A percentile compares a stretch with the other conserved stretches of the same genome.
These are phyloP conservation scores for Pristionchus maxplancki DNA, from an alignment of 2,888 invertebrate species.

Conservation along the genomic window DNA sequence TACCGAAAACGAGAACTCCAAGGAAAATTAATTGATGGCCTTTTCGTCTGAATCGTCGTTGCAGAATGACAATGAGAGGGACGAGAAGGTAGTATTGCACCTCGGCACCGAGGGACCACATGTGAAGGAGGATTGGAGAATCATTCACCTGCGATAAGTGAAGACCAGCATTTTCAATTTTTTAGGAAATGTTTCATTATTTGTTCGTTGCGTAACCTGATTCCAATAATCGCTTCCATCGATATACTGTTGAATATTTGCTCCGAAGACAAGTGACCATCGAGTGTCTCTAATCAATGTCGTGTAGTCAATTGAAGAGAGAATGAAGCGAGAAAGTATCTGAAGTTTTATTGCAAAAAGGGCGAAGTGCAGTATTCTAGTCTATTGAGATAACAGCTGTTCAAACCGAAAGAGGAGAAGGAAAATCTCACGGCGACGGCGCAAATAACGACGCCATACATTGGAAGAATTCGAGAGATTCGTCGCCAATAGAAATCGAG, in stretches of 20 bases:
- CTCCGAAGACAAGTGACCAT: background rate
- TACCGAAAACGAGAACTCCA: background rate
- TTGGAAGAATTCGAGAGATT: background rate
- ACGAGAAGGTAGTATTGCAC: background rate
- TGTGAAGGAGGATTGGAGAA: background rate
- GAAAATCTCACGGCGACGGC: background rate
- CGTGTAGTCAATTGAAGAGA: background rate
- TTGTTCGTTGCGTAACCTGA: background rate
- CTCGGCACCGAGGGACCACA: slow-evolving; percentile 11
- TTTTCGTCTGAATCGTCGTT: background rate
- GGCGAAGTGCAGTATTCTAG: no score
- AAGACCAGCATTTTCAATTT: no score
- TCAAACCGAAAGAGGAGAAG: background rate
- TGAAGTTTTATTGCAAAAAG: background rate
- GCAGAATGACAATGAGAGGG: background rate
- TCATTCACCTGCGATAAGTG: background rate
- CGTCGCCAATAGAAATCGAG: background rate
- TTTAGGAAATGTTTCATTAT: background rate
- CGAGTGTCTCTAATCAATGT: background rate
- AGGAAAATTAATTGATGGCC: background rate
- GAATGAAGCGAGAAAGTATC: background rate
- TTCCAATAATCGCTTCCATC: slow-evolving; percentile 6
- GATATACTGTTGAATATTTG: background rate
- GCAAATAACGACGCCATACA: background rate
- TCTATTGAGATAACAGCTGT: no score